Base-by-base conservation (phyloP, 2,113 vertebrate species). In the Delphinus delphis region DNA sequence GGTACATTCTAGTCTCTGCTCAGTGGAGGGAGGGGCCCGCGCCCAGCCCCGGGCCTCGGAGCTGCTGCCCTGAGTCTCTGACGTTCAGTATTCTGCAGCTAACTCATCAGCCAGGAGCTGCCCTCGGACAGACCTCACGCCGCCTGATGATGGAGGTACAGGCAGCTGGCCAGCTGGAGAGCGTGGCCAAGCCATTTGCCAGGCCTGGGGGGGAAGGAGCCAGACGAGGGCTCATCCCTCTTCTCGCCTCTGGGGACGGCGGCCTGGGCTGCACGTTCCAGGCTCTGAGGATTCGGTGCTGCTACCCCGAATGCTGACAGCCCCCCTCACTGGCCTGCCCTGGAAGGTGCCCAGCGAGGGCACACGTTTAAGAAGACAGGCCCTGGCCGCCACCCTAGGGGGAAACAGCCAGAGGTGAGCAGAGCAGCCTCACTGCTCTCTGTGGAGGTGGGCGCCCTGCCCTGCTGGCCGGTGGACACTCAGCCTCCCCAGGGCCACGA, bases 1-100 rank as follows among this genome's bases (percentile, higher is more conserved):
- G 0, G 38, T 1, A 6, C 17, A 36, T 28, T 55, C 50, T 1
- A 20, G n/a, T 0, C 12, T 9, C 60, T 1, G 0, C 58, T 2
- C 4, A 0, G 65, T 0, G 5, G 28, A 62, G 47, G 81, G 38
- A 25, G 36, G 11, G 3, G n/a, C 77, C 8, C 15, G 44, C 0
- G 1, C 53, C 38, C 17, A 0, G 70, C 53, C 6, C n/a, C 1
- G 1, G 65, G 55, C 90, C 83, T 87, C 15, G 0, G 2, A 41
- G 82, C 20, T 26, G 77, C 63, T 53, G 73, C 10, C 23, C 15
- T 0, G 6, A 9, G 18, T n/a, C 70, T 62, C 91, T 1, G 0
- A 23, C 0, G 14, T 3, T 50, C 17, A 15, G 13, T 17, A 25
- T 33, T 23, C 28, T 1, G 4, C 80, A 65, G 70, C 9, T 1